Evolutionary conservation across 1,140 invertebrate species (phyloP).

Genomic region (Planococcus citri): DNA sequence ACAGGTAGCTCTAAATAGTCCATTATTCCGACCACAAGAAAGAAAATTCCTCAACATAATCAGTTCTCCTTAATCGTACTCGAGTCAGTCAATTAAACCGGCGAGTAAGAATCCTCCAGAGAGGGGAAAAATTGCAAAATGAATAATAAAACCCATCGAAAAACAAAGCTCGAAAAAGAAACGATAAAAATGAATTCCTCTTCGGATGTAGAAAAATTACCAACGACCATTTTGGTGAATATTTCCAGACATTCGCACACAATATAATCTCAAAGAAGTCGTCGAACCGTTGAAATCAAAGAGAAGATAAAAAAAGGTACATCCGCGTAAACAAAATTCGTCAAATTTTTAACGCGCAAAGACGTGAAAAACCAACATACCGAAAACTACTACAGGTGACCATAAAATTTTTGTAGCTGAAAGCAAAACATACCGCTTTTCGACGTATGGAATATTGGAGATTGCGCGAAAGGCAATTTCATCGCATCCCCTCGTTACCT

Average conservation of each 20-base stretch:
- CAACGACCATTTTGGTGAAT: background rate
- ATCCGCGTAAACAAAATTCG: background rate
- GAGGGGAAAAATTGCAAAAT: no score
- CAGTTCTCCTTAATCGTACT: no score
- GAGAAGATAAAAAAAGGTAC: background rate
- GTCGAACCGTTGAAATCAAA: background rate
- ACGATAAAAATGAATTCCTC: background rate
- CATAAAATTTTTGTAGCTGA: conserved; percentile 11
- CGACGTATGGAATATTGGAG: conserved; percentile 11
- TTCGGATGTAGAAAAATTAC: background rate
- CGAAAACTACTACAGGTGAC: conserved; percentile 14
- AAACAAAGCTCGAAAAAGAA: background rate
- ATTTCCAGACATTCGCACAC: background rate
- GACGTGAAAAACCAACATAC: conserved; percentile 9
- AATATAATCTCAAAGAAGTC: background rate
- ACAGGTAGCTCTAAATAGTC: no score
- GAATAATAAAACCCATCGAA: background rate
- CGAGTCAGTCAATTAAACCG: no score
- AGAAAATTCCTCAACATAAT: no score
- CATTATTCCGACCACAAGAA: no score
- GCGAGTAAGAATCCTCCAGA: no score
- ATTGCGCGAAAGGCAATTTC: background rate
- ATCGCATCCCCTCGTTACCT: conserved; percentile 12
- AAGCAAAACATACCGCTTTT: background rate
- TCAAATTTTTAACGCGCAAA: conserved; percentile 5